These are phyloP conservation scores for Girardia tigrina DNA, from an alignment of 2,888 invertebrate species.

Conservation along the genomic window DNA sequence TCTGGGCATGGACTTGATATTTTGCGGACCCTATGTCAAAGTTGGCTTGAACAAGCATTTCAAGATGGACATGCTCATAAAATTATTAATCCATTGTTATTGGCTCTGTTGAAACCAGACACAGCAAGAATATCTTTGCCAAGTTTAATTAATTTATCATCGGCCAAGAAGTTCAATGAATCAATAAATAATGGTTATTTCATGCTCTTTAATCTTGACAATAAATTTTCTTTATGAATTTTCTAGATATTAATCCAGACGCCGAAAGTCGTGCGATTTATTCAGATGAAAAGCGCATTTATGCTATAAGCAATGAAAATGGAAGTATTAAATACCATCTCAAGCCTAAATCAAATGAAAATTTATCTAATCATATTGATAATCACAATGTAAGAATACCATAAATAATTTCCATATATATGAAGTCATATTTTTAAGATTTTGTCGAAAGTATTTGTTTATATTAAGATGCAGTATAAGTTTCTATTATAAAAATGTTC, in stretches of 20 bases:
- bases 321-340: conserved; percentile 59
- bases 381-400: too few species aligned
- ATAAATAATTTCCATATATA: too few species aligned
- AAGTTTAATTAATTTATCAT: background rate
- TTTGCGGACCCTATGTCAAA: conserved; percentile 55
- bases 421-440: too few species aligned
- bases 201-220: background rate
- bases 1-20: background rate
- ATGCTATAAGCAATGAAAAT: conserved; percentile 67
- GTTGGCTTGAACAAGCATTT: conserved; percentile 62
- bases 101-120: conserved; percentile 63
- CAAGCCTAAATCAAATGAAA: conserved; percentile 39
- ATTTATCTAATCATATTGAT: conserved; percentile 48
- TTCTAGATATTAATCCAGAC: background rate
- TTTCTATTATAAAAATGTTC: too few species aligned
- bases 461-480: too few species aligned
- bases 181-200: background rate
- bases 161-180: background rate
- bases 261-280: background rate
- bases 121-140: conserved; percentile 54
- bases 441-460: too few species aligned
- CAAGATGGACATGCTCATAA: conserved; percentile 61
- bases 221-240: background rate
- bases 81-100: conserved; percentile 63
- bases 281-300: conserved; percentile 52